Conservation (phyloP, 2,113 vertebrate genomes). For the Dicentrarchus labrax region DNA sequence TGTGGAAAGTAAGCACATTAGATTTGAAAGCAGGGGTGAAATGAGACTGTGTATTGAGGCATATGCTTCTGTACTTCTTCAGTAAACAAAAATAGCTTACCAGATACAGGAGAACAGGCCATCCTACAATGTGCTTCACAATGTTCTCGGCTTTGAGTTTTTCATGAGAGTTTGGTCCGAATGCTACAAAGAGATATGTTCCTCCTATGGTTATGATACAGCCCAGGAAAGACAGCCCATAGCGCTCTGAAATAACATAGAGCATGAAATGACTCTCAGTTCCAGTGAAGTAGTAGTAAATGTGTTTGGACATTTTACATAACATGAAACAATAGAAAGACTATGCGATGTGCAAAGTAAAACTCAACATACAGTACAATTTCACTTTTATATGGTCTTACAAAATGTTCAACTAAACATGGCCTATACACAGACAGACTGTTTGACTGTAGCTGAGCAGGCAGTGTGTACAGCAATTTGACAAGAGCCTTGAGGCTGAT, state of each 20-base stretch:
- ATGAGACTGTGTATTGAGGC: neutral
- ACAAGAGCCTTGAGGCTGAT: neutral
- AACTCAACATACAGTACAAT: neutral
- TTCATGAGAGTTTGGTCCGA: conserved; percentile 96
- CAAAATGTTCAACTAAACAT: neutral
- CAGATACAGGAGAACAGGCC: conserved; percentile 95
- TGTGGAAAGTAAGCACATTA: neutral
- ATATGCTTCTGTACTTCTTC: neutral
- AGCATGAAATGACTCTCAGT: neutral
- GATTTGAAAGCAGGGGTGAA: neutral
- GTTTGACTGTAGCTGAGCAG: neutral
- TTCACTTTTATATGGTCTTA: neutral
- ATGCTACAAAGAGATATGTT: conserved; percentile 94
- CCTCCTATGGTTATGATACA: conserved; percentile 90
- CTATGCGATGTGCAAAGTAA: neutral
- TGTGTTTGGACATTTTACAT: neutral
- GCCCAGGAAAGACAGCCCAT: conserved; percentile 91
- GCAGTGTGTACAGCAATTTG: neutral
- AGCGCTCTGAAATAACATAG: conserved; percentile 85
- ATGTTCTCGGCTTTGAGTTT: conserved; percentile 92
- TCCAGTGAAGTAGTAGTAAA: neutral
- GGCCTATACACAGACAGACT: neutral
- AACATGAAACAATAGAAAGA: neutral
- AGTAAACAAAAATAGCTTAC: conserved; percentile 81
- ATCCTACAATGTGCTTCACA: conserved; percentile 91